phyloP scores from a whole-genome alignment of 2,113 vertebrate genomes.

The Arvicanthis niloticus region DNA sequence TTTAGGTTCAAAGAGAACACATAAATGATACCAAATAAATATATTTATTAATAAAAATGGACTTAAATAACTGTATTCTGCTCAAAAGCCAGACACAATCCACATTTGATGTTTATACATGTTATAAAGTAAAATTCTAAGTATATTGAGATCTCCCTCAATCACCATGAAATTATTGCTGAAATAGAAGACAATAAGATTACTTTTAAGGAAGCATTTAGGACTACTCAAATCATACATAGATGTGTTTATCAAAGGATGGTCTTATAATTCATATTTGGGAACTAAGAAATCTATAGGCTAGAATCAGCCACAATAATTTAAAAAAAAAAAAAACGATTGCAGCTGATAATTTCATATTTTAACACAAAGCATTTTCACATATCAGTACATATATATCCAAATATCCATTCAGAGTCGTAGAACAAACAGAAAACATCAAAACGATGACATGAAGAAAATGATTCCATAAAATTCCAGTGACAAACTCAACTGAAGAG shows the following conservation, averaged over 20 bases:
- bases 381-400: not conserved
- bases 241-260: not conserved
- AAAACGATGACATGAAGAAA: not conserved
- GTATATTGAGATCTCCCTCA: not conserved
- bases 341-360: not conserved
- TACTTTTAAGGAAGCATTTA: not conserved
- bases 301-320: not conserved
- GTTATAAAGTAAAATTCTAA: slow-evolving; percentile 26
- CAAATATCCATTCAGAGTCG: not conserved
- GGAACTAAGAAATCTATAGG: not conserved
- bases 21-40: not conserved
- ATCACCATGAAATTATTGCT: not conserved
- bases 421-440: slow-evolving; percentile 7
- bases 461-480: slow-evolving; percentile 6
- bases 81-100: not conserved
- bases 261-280: not conserved
- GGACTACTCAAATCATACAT: not conserved
- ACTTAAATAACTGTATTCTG: not conserved
- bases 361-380: slow-evolving; percentile 30
- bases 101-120: not conserved
- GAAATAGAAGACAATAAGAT: not conserved
- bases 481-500: not conserved
- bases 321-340: not conserved
- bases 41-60: not conserved
- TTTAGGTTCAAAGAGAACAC: not conserved